Base-by-base conservation (phyloP, 2,113 vertebrate genomes). In the Caranx ignobilis region DNA sequence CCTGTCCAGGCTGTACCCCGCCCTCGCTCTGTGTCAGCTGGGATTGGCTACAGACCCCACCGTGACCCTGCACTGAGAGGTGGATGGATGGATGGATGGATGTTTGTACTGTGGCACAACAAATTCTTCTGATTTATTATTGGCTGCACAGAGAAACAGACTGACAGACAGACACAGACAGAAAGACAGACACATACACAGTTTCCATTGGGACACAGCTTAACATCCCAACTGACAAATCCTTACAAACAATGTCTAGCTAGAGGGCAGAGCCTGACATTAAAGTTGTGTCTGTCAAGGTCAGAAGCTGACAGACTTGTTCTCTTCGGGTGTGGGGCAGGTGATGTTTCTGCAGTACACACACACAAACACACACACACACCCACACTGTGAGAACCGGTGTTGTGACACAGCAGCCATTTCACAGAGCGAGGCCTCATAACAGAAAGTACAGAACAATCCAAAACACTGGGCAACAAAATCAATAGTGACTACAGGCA, bases 211-310 rank as follows among this genome's bases (percentile, higher is more conserved):
- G 71, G 82, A 77, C 10, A 26, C 65, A 56, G 72, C 69, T 73
- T 45, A 87, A 75, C 59, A 79, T 67, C 72, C 71, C 34, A 39
- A 32, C 69, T 63, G 84, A 87, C 76, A 86, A 86, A 79, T 89
- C 72, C 77, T 66, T 21, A 32, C 52, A 77, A 61, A 75, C 75
- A 71, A 39, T 83, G 63, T 80, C 59, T 63, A 65, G 61, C 84
- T 81, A 5, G 61, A 75, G 79, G 81, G 71, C 60, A 77, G 69
- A 15, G 61, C 31, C 73, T 60, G 73, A 84, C 78, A 89, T 89
- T 65, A 80, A 78, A 88, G 77, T 55, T 41, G 82, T 76, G 79
- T 71, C 69, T 78, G 71, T 76, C 77, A 81, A 90, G 91, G 87
- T 91, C 86, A 79, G 39, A 71, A 54, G 65, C 84, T 79, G 54